Evolutionary conservation across 2,113 vertebrate species (phyloP).

Genomic region (Cochlearius cochlearius): DNA sequence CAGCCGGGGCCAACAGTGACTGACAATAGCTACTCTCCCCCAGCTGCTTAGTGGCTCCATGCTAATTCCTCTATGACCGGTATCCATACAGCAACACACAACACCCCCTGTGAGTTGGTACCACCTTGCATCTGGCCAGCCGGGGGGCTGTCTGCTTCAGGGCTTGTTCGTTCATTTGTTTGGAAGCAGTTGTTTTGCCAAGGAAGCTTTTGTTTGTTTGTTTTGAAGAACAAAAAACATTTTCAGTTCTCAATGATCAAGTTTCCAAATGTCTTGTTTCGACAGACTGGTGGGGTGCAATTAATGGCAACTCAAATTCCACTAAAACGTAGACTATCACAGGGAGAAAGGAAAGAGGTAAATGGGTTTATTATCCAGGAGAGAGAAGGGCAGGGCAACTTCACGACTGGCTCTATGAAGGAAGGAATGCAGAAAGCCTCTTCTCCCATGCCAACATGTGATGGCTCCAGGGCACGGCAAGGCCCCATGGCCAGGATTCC

Average conservation of each 20-base stretch:
- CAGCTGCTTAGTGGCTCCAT: not conserved
- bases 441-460: not conserved
- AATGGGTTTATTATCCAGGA: not conserved
- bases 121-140: rapidly evolving
- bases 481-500: not conserved
- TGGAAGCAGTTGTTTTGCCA: not conserved
- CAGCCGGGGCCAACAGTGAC: not conserved
- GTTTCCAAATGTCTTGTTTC: not conserved
- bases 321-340: not conserved
- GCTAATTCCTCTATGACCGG: not conserved
- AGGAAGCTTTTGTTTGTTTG: not conserved
- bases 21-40: not conserved
- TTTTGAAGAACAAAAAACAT: not conserved
- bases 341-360: not conserved
- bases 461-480: rapidly evolving
- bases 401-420: not conserved
- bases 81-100: not conserved
- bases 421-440: not conserved
- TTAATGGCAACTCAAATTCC: not conserved
- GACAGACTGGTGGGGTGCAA: not conserved
- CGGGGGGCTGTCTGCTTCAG: not conserved
- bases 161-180: not conserved
- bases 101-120: rapidly evolving
- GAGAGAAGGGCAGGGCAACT: not conserved
- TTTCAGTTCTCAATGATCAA: not conserved